Percentiles rank a stretch among this genome's conserved stretches.
These are phyloP conservation scores for Mystacornis crossleyi DNA, from an alignment of 2,113 vertebrate genomes.

Conservation along the genomic window DNA sequence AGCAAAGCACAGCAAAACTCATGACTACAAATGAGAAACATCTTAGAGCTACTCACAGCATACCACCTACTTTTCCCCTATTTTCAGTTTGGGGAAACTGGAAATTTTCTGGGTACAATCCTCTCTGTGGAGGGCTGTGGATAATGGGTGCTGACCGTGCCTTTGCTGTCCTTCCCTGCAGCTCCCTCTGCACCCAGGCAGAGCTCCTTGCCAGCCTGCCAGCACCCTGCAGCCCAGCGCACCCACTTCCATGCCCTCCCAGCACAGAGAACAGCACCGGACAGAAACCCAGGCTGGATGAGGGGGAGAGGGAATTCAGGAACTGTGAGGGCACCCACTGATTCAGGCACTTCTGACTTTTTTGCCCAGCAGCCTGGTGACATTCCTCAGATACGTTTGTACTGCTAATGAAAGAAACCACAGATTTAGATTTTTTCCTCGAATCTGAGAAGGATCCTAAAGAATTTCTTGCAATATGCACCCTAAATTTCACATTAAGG, in stretches of 20 bases:
- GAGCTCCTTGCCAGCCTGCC: neutral
- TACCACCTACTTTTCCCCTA: neutral
- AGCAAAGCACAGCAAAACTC: neutral
- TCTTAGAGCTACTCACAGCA: fast-evolving
- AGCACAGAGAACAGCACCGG: neutral
- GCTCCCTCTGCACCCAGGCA: fast-evolving
- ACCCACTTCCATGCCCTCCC: too few relatives aligned
- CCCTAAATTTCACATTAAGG: neutral
- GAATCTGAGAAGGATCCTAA: neutral
- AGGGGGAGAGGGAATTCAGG: neutral
- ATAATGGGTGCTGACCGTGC: neutral
- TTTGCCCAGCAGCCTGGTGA: neutral
- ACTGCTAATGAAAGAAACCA: neutral
- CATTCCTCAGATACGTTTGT: neutral
- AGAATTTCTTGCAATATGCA: neutral
- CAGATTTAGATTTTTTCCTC: neutral
- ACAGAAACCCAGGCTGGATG: fast-evolving
- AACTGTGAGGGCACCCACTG: neutral
- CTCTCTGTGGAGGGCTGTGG: fast-evolving
- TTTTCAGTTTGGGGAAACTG: neutral
- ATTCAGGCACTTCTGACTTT: neutral
- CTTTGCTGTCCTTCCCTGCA: neutral
- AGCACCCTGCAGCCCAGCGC: fast-evolving
- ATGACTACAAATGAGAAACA: neutral
- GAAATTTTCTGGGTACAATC: neutral